These are phyloP conservation scores for Corythoichthys haematopterus DNA, from an alignment of 2,113 vertebrate genomes.

Conservation along the genomic window DNA sequence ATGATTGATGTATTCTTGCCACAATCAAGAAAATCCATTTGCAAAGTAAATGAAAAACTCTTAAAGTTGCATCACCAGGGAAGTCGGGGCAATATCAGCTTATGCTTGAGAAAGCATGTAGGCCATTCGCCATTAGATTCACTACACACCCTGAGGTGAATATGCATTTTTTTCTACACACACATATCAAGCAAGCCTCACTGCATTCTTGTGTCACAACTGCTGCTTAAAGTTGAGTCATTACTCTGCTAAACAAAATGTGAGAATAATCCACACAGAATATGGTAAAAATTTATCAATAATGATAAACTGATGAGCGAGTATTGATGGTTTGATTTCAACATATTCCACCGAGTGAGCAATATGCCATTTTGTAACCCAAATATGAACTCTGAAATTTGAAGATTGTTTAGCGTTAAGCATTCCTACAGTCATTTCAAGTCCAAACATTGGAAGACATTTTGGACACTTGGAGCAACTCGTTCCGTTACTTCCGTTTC, in stretches of 20 bases:
- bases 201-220: constrained; percentile 55
- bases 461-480: neutral
- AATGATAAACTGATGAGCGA: constrained; percentile 1
- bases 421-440: neutral
- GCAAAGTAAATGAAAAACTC: constrained; percentile 52
- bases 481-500: no score
- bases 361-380: neutral
- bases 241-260: constrained; percentile 32
- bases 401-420: neutral
- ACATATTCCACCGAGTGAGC: neutral
- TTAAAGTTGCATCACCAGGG: constrained; percentile 34
- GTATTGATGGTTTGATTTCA: constrained; percentile 14
- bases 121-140: constrained; percentile 67
- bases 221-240: constrained; percentile 38
- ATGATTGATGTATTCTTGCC: constrained; percentile 29
- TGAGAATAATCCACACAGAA: constrained; percentile 26
- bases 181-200: constrained; percentile 58
- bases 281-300: constrained; percentile 23
- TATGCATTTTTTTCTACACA: constrained; percentile 11
- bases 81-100: constrained; percentile 53
- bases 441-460: neutral
- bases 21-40: constrained; percentile 46
- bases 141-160: constrained; percentile 62
- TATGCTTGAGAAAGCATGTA: constrained; percentile 75
- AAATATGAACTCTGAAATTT: neutral